Evolutionary conservation across 30 jellyfish, hydroid and myxozoan species (phyloP), one percentile per base, ranked within the genome.

Genomic region (Aurelia coerulea): DNA sequence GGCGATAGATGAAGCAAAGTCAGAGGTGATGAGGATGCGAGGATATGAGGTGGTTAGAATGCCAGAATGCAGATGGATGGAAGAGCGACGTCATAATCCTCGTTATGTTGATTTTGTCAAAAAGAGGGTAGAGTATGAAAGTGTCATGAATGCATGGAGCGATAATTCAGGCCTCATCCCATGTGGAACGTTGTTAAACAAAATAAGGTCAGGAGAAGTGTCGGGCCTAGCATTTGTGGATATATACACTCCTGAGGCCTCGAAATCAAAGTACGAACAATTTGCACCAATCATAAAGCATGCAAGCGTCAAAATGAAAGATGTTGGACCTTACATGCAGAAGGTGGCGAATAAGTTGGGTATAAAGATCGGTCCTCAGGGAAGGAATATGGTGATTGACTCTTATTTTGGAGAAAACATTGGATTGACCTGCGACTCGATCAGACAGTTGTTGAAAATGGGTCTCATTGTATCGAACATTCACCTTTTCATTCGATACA

Each of bases 281-380:
- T 78, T 78, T 78, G 78, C 88, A 1, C 88, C 78, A 1, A 78
- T 78, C 7, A 60, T 78, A n/a, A 75, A 75, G 62, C 85, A 75
- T 29, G 85, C 85, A 12, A 19, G 14, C 19, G 62, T 75, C 1
- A 75, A 56, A 17, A 23, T n/a, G 33, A 39, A 75, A 54, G 85
- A 75, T 11, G 54, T 75, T 3, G 85, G 78, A 35, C 37, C 17
- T 0, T 78, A 59, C 19, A 78, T 78, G 78, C 42, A 78, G 62
- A 33, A 34, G 0, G 12, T 51, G 2, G 58, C 74, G 1, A 62
- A 54, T 3, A 16, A 41, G 37, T 2, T 2, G 7, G 17, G 11
- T 1, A 37, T 75, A 4, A 53, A 10, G 3, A 6, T 65, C 4
- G 23, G 23, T 4, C 13, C 37, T 4, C 18, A 53, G 9, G 85